Percentiles rank a stretch among this genome's conserved stretches.
Evolutionary conservation across 2,113 vertebrate genomes (phyloP).

Genomic region (Enhydra lutris): DNA sequence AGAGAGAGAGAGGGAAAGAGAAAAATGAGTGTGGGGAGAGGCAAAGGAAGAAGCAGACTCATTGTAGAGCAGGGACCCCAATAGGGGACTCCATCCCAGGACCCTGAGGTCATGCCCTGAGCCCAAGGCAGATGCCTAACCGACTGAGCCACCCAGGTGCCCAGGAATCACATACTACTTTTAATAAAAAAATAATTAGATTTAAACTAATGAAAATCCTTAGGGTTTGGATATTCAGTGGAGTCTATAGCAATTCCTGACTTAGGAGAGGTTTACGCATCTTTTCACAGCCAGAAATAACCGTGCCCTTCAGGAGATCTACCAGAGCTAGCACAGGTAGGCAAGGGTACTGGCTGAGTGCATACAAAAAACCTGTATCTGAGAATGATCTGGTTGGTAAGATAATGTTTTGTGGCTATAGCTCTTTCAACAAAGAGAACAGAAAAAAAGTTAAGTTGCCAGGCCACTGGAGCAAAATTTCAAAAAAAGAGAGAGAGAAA

Average conservation of each 20-base stretch:
- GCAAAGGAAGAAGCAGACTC: not conserved
- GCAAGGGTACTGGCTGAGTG: not conserved
- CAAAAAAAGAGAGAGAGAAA: not conserved
- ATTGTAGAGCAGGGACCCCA: no score
- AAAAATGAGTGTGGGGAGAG: not conserved
- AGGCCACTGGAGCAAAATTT: not conserved
- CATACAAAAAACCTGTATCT: not conserved
- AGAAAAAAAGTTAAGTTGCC: not conserved
- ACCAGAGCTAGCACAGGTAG: not conserved
- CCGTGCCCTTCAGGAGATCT: not conserved
- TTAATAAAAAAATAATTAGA: not conserved
- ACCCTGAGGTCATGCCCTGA: not conserved
- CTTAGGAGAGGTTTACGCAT: not conserved
- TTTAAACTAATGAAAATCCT: not conserved
- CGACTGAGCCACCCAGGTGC: not conserved
- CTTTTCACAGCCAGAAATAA: not conserved
- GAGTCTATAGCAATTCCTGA: not conserved
- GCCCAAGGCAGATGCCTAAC: not conserved
- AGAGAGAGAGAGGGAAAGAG: no score
- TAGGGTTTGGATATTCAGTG: not conserved
- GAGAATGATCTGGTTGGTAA: not conserved
- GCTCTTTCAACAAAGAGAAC: not conserved
- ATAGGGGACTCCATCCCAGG: not conserved
- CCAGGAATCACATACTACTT: not conserved
- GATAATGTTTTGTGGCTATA: not conserved